Percentiles rank a stretch among this genome's conserved stretches.
Evolutionary conservation across 1,140 invertebrate species (phyloP).

Genomic region (Drosophila pruinosa): DNA sequence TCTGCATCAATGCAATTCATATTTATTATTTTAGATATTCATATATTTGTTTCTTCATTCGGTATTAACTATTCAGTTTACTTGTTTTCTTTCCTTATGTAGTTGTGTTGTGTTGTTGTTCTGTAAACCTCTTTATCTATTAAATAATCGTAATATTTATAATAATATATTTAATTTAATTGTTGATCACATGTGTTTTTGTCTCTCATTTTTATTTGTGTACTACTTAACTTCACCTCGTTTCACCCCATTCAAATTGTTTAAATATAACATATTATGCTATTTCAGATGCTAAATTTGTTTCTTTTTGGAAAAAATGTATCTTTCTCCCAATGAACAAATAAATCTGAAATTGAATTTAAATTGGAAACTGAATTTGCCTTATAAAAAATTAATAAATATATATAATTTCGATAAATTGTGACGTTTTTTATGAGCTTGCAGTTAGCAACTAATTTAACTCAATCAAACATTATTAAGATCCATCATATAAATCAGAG

Average conservation of each 20-base stretch:
- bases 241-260: slow-evolving; percentile 39
- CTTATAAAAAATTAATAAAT: too few species aligned
- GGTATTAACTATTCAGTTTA: slow-evolving; percentile 22
- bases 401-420: not conserved
- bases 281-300: slow-evolving; percentile 2
- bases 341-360: too few species aligned
- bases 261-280: slow-evolving; percentile 55
- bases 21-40: slow-evolving; percentile 44
- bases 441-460: not conserved
- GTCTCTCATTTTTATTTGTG: slow-evolving; percentile 36
- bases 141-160: slow-evolving; percentile 66
- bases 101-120: slow-evolving; percentile 24
- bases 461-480: not conserved
- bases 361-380: too few species aligned
- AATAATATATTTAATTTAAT: slow-evolving; percentile 71
- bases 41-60: not conserved
- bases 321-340: too few species aligned
- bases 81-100: slow-evolving; percentile 14
- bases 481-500: not conserved
- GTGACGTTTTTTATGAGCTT: too few species aligned
- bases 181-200: slow-evolving; percentile 78
- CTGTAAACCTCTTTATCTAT: slow-evolving; percentile 52
- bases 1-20: slow-evolving; percentile 32
- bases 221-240: slow-evolving; percentile 17
- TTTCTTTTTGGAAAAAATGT: not conserved